phyloP scores from a whole-genome alignment of 1,140 invertebrate genomes.

The Andricus grossulariae region DNA sequence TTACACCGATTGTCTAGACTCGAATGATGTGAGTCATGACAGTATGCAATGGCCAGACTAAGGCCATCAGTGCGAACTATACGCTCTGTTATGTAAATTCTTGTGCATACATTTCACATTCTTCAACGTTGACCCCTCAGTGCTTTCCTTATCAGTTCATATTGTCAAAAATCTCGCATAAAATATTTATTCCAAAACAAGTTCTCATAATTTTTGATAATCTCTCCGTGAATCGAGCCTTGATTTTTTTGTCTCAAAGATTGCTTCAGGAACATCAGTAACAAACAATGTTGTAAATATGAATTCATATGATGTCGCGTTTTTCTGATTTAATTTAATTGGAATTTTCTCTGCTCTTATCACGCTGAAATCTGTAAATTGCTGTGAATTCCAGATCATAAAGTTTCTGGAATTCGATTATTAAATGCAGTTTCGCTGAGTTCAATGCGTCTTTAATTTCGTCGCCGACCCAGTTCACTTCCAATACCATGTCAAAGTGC shows the following conservation, averaged over 20 bases:
- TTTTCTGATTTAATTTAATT: too few species aligned
- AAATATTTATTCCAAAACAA: too few species aligned
- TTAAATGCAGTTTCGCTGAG: conserved; percentile 6
- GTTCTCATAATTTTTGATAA: too few species aligned
- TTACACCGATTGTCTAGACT: conserved; percentile 22
- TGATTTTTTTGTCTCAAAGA: background rate
- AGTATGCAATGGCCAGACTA: conserved; percentile 19
- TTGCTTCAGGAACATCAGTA: too few species aligned
- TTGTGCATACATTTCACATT: conserved; percentile 4
- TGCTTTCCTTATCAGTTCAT: conserved; percentile 8
- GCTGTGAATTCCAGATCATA: background rate
- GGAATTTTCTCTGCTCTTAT: too few species aligned
- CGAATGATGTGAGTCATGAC: conserved; percentile 26
- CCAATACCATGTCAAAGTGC: conserved; percentile 17
- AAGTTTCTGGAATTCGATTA: conserved; percentile 27
- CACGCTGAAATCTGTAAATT: background rate
- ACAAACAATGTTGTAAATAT: too few species aligned
- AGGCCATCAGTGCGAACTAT: conserved; percentile 8
- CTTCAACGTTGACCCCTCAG: conserved; percentile 15
- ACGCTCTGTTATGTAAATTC: conserved; percentile 18
- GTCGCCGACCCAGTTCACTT: conserved; percentile 10
- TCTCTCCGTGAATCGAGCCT: too few species aligned
- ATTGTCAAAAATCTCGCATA: background rate
- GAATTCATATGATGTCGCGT: too few species aligned
- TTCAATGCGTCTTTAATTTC: conserved; percentile 10